Evolutionary conservation across 2,113 vertebrate species (phyloP).

Genomic region (Cyphomyrus plagiostoma): DNA sequence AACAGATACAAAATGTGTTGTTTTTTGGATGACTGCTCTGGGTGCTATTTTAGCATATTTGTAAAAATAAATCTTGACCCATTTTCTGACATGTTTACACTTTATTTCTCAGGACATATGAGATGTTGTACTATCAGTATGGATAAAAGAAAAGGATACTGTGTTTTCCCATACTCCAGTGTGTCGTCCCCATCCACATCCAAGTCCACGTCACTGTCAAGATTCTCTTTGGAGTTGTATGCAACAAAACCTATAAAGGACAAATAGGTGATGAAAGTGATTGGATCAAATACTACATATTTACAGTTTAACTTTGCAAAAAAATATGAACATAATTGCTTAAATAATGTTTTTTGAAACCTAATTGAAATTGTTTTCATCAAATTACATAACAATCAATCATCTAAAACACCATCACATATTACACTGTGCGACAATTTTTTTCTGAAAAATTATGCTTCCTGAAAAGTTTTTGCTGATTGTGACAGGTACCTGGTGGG

Average conservation of each 20-base stretch:
- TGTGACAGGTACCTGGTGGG: no score
- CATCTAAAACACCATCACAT: not conserved
- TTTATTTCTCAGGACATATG: not conserved
- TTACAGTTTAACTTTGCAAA: not conserved
- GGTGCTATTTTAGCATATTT: not conserved
- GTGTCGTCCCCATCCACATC: slow-evolving; percentile 98
- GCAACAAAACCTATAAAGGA: slow-evolving; percentile 80
- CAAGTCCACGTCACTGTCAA: slow-evolving; percentile 92
- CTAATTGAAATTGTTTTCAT: not conserved
- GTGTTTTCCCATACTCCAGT: slow-evolving; percentile 94
- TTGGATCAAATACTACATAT: not conserved
- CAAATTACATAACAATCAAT: not conserved
- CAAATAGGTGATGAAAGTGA: slow-evolving; percentile 2
- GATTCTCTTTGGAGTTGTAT: slow-evolving; percentile 90
- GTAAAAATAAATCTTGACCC: slow-evolving; percentile 8
- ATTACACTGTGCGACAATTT: not conserved
- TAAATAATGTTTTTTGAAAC: not conserved
- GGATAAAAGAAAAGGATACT: slow-evolving; percentile 78
- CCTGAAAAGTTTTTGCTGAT: no score
- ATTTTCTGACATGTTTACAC: not conserved
- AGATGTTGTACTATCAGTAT: not conserved
- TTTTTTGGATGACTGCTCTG: not conserved
- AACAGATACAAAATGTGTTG: not conserved
- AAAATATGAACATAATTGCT: not conserved
- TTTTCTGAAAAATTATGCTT: no score